These are phyloP conservation scores for Boloria euphrosyne DNA, from an alignment of 2,888 invertebrate species.

Conservation along the genomic window DNA sequence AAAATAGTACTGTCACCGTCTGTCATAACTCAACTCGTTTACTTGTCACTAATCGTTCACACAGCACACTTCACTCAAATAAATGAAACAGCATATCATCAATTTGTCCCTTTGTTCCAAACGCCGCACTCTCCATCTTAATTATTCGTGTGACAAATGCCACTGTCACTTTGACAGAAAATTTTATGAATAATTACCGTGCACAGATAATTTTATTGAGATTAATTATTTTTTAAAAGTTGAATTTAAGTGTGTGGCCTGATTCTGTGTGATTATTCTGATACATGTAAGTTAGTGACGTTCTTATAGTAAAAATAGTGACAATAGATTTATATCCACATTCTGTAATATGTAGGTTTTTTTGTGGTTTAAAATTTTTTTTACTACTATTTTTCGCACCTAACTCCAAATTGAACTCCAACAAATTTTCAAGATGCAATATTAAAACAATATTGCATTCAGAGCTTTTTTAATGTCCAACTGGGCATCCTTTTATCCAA, in stretches of 20 bases:
- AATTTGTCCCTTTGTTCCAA: conserved; percentile 48
- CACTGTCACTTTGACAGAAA: conserved; percentile 24
- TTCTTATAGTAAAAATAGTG: no score
- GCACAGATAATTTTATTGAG: conserved; percentile 10
- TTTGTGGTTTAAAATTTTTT: no score
- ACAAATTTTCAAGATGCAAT: no score
- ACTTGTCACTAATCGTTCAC: conserved; percentile 40
- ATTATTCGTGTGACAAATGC: conserved; percentile 44
- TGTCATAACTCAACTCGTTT: conserved; percentile 15
- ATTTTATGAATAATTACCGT: conserved; percentile 21
- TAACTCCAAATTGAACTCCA: no score
- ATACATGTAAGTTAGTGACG: neutral
- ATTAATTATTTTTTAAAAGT: conserved; percentile 18
- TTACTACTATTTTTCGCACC: no score
- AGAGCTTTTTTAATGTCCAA: no score
- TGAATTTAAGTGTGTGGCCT: neutral
- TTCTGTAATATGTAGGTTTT: no score
- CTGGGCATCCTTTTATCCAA: no score
- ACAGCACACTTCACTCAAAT: conserved; percentile 52
- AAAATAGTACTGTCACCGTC: conserved; percentile 24
- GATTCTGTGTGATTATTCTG: neutral
- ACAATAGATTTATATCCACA: no score
- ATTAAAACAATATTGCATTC: no score
- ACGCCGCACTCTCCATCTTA: conserved; percentile 44
- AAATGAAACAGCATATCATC: conserved; percentile 49